Conservation (phyloP, 1,140 invertebrate species). For the Glossosoma conforme region DNA sequence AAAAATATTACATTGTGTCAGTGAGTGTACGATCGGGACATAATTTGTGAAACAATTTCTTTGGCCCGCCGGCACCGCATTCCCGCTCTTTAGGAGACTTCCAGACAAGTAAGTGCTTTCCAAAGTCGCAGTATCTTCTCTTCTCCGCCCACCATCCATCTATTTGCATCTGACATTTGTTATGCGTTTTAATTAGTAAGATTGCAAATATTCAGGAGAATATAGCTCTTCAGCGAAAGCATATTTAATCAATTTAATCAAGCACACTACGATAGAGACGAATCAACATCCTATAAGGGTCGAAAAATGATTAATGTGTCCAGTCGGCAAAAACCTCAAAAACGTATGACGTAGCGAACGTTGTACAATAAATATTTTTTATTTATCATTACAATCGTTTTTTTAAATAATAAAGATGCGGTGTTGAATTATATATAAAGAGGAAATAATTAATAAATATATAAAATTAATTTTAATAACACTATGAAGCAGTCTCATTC, state of each 20-base stretch:
- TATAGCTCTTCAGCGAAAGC: background rate
- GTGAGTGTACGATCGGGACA: background rate
- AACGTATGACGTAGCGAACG: slow-evolving; percentile 18
- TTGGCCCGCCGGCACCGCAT: background rate
- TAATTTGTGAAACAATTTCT: slow-evolving; percentile 1
- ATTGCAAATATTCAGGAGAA: background rate
- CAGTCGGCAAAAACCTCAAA: background rate
- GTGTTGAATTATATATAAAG: background rate
- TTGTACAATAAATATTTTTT: slow-evolving; percentile 11
- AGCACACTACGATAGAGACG: background rate
- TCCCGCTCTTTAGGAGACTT: slow-evolving; percentile 3
- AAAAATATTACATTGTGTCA: slow-evolving; percentile 3
- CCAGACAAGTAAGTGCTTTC: slow-evolving; percentile 12
- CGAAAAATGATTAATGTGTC: background rate
- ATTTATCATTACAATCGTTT: background rate
- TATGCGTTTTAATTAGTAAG: slow-evolving; percentile 13
- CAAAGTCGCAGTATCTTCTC: slow-evolving; percentile 7
- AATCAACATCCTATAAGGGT: background rate
- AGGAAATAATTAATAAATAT: background rate
- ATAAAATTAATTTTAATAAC: background rate
- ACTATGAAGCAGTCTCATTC: background rate
- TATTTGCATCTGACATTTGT: slow-evolving; percentile 25
- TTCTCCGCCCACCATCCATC: slow-evolving; percentile 21
- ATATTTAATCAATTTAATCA: background rate
- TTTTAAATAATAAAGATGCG: slow-evolving; percentile 6